A percentile compares a stretch with the other conserved stretches of the same genome.
These are phyloP conservation scores for Synergus gifuensis DNA, from an alignment of 2,888 invertebrate genomes.

Conservation along the genomic window DNA sequence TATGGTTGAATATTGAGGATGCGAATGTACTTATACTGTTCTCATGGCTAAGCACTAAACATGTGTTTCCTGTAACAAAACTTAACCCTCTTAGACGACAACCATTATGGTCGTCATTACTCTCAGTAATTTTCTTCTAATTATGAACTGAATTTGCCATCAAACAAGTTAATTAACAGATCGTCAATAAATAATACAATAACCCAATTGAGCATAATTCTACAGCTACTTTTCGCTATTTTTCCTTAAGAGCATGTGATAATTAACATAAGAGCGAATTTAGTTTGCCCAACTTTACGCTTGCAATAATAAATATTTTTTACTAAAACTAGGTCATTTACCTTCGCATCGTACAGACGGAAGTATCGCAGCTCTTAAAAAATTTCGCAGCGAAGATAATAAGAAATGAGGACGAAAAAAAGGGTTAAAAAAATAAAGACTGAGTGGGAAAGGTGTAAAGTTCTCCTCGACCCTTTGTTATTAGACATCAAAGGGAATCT, in stretches of 20 bases:
- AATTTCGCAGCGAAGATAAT: not conserved
- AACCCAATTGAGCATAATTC: not conserved
- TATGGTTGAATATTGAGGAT: not conserved
- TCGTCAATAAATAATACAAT: not conserved
- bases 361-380: not conserved
- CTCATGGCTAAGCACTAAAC: not conserved
- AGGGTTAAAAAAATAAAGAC: not conserved
- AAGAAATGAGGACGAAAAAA: not conserved
- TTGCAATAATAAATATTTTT: too few relatives aligned
- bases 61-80: not conserved
- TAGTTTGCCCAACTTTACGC: too few relatives aligned
- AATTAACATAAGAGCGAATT: too few relatives aligned
- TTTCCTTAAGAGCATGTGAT: not conserved
- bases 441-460: slow-evolving; percentile 27
- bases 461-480: slow-evolving; percentile 51
- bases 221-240: not conserved
- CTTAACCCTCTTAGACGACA: not conserved
- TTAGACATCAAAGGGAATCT: slow-evolving; percentile 58
- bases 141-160: not conserved
- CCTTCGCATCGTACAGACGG: too few relatives aligned
- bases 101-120: not conserved
- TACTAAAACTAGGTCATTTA: too few relatives aligned
- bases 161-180: not conserved
- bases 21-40: slow-evolving; percentile 3
- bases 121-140: slow-evolving; percentile 1